Percentiles rank a stretch among this genome's conserved stretches.
Evolutionary conservation across 2,797 vertebrate genomes (phyloP).

Genomic region (Psittacula derbiana): DNA sequence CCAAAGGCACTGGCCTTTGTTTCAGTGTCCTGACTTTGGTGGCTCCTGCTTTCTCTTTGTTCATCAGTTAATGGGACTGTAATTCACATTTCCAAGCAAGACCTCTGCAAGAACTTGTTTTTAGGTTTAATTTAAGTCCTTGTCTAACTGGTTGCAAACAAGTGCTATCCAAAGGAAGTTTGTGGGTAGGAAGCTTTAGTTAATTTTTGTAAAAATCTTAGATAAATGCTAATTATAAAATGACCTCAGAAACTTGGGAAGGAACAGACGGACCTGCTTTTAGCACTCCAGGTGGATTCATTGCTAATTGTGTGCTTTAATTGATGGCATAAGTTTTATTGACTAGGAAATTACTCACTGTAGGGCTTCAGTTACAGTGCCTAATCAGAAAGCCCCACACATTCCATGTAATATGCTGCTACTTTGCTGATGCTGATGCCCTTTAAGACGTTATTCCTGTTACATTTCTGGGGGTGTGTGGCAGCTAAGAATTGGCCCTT

Average conservation of each 20-base stretch:
- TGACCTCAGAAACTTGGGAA: constrained; percentile 52
- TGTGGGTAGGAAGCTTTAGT: not conserved
- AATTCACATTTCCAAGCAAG: not conserved
- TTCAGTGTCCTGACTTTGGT: not conserved
- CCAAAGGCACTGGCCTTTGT: not conserved
- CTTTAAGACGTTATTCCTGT: constrained; percentile 36
- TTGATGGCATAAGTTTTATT: not conserved
- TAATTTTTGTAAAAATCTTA: constrained; percentile 14
- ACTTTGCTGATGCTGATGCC: not conserved
- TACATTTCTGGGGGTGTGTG: not conserved
- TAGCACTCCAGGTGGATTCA: constrained; percentile 48
- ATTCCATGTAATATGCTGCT: not conserved
- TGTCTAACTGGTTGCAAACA: not conserved
- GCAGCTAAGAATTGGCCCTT: constrained; percentile 11
- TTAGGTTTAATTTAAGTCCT: not conserved
- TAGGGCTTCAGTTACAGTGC: not conserved
- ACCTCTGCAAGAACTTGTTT: not conserved
- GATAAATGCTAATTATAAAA: constrained; percentile 51
- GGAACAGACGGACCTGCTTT: constrained; percentile 52
- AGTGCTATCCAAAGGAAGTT: constrained; percentile 16
- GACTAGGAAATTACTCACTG: constrained; percentile 31
- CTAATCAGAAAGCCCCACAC: not conserved
- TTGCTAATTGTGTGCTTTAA: constrained; percentile 37
- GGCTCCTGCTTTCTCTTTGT: not conserved
- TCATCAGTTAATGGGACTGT: not conserved